phyloP scores from a whole-genome alignment of 2,888 invertebrate genomes.

The Trachelus tabidus region DNA sequence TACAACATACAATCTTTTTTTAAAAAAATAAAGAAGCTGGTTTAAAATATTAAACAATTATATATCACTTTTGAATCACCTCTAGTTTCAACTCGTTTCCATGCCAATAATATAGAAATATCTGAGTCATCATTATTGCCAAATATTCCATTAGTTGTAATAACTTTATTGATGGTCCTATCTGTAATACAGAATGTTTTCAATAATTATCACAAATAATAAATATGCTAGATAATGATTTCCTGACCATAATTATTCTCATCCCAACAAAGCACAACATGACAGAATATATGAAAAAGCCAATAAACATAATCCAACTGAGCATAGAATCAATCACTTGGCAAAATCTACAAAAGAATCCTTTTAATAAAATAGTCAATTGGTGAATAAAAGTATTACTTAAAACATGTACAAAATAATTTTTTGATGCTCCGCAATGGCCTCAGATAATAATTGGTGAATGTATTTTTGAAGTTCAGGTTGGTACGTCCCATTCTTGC shows the following conservation, averaged over 20 bases:
- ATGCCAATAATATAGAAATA: constrained; percentile 13
- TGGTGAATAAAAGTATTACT: too few relatives aligned
- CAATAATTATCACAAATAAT: too few relatives aligned
- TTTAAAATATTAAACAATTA: too few relatives aligned
- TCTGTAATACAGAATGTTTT: neutral
- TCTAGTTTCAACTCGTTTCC: constrained; percentile 9
- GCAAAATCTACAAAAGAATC: constrained; percentile 10
- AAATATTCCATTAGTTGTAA: neutral
- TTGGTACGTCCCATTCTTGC: too few relatives aligned
- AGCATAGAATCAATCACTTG: constrained; percentile 5
- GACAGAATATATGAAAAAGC: constrained; percentile 5
- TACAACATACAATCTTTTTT: too few relatives aligned
- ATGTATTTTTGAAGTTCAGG: too few relatives aligned
- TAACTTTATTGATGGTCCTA: neutral
- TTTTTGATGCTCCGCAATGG: too few relatives aligned
- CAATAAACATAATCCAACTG: constrained; percentile 7
- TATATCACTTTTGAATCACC: neutral
- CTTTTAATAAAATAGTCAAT: too few relatives aligned
- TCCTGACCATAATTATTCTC: neutral
- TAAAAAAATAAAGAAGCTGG: too few relatives aligned
- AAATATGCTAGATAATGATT: too few relatives aligned
- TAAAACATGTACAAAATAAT: too few relatives aligned
- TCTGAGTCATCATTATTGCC: neutral
- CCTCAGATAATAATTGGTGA: too few relatives aligned
- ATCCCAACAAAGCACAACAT: constrained; percentile 1